phyloP scores from a whole-genome alignment of 2,888 invertebrate genomes.

The Polymixis lichenea region DNA sequence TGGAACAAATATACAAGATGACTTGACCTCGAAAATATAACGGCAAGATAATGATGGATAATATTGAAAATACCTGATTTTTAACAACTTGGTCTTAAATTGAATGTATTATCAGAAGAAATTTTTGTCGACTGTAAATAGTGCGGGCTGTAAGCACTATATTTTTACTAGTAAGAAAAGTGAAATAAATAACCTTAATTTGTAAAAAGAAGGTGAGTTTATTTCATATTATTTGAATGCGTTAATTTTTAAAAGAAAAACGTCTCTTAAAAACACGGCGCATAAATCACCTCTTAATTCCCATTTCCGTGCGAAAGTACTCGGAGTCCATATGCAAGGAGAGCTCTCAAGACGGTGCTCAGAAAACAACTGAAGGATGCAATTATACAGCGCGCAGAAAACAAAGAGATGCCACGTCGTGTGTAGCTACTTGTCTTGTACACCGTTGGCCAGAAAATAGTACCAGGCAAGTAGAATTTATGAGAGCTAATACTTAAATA shows the following conservation, averaged over 20 bases:
- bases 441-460: slow-evolving; percentile 41
- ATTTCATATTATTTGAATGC: background rate
- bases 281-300: slow-evolving; percentile 32
- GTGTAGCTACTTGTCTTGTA: slow-evolving; percentile 53
- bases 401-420: slow-evolving; percentile 59
- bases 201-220: background rate
- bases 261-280: background rate
- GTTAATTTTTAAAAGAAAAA: background rate
- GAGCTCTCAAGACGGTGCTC: slow-evolving; percentile 49
- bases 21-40: too few relatives aligned
- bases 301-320: slow-evolving; percentile 31
- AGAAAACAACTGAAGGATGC: slow-evolving; percentile 64
- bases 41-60: too few relatives aligned
- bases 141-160: background rate
- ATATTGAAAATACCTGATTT: background rate
- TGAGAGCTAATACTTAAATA: slow-evolving; percentile 59
- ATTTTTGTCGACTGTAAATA: background rate
- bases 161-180: too few relatives aligned
- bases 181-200: background rate
- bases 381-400: slow-evolving; percentile 63
- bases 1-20: too few relatives aligned
- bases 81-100: background rate
- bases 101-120: background rate
- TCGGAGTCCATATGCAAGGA: slow-evolving; percentile 45
- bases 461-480: slow-evolving; percentile 60